Base-by-base conservation (phyloP, 2,888 invertebrate species). In the Cosmia pyralina region DNA sequence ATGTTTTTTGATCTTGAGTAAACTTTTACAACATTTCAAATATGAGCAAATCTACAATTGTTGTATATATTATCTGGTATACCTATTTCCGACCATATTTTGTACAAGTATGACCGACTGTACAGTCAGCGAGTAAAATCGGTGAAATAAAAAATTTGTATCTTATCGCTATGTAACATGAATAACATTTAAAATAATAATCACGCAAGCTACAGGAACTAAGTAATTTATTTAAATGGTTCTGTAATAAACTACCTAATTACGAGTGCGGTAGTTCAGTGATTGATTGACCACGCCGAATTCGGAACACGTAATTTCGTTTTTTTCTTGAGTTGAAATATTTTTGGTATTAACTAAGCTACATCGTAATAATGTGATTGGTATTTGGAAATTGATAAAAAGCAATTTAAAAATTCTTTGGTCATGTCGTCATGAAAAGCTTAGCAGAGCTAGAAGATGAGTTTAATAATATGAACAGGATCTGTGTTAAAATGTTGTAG, bases 281-380 rank as follows among this genome's bases (percentile, higher is more conserved):
- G 77, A 82, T 84, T 84, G 79, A 82, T 84, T 69, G 79, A 75
- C 60, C 76, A 52, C 63, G 50, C 58, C 76, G 64, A 84, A 82
- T 84, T 79, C 22, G 62, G 57, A 58, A 65, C 66, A 62, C 53
- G 69, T 70, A 71, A 81, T 82, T 46, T 65, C 13, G 19, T 64
- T 62, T 72, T 74, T 82, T 57, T 69, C 64, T 69, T 52, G 22
- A 50, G 41, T 68, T 68, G 11, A 55, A 69, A 67, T 74, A 48
- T 66, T 74, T 79, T 72, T 34, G 59, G 41, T 65, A 82, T 68
- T 79, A 66, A 28, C 41, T 53, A 34, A 71, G 53, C 50, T 57
- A 64, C 64, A 68, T 17, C 28, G 28, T 64, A 71, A 71, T 81
- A 50, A 79, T 73, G 58, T 60, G 72, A 72, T 70, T 70, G 78